These are phyloP conservation scores for Heteromyza rotundicornis DNA, from an alignment of 2,888 invertebrate genomes.

Conservation along the genomic window DNA sequence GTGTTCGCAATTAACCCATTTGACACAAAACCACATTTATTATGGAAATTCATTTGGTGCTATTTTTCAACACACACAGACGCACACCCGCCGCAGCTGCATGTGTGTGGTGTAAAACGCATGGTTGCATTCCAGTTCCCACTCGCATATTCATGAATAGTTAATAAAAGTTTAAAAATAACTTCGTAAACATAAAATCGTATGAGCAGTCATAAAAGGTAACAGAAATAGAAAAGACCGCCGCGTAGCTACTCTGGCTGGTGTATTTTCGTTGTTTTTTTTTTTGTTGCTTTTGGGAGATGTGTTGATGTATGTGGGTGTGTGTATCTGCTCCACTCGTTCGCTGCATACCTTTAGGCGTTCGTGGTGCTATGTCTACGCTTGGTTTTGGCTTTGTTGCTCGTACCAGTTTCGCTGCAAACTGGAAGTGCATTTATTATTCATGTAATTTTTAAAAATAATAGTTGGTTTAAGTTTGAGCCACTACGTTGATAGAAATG, in stretches of 20 bases:
- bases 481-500: no score
- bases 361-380: neutral
- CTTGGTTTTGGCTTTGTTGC: neutral
- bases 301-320: neutral
- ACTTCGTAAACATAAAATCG: neutral
- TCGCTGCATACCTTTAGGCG: slow-evolving; percentile 13
- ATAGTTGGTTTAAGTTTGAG: neutral
- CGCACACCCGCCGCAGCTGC: neutral
- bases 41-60: slow-evolving; percentile 10
- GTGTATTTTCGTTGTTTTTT: neutral
- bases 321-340: neutral
- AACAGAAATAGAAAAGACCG: neutral
- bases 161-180: slow-evolving; percentile 21
- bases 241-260: neutral
- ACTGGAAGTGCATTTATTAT: neutral
- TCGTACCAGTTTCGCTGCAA: no score
- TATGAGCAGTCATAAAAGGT: no score
- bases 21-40: slow-evolving; percentile 12
- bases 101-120: neutral
- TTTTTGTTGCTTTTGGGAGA: neutral
- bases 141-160: slow-evolving; percentile 17
- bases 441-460: neutral
- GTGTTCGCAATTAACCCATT: no score
- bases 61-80: no score
- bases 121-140: neutral